Base-by-base conservation (phyloP, 2,888 invertebrate genomes). In the Disparrhopalites patrizii region DNA sequence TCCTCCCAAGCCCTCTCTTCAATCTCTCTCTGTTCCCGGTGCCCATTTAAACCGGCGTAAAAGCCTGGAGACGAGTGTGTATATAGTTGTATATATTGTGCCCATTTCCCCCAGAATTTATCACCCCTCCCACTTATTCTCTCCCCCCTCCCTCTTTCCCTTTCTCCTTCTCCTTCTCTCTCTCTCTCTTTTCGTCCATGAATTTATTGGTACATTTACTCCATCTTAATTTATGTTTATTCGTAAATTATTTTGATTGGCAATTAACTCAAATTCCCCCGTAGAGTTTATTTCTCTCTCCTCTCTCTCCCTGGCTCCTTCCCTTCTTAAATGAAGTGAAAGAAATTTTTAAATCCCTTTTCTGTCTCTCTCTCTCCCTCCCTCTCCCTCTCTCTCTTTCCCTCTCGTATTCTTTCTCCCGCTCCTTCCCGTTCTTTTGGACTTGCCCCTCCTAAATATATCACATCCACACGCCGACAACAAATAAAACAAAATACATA, bases 11-110 rank as follows among this genome's bases (percentile, higher is more conserved):
- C 30, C 31, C 55, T 31, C 25, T 23, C 18, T 43, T 52, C 47
- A 51, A 55, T 57, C 63, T 58, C 60, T 40, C 51, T 36, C 36
- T 30, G 8, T 15, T 36, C 36, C 33, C 40, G 23, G n/a, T n/a
- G n/a, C n/a, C n/a, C n/a, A n/a, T n/a, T n/a, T n/a, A n/a, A n/a
- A n/a, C n/a, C n/a, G n/a, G n/a, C n/a, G n/a, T n/a, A n/a, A n/a
- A n/a, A n/a, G n/a, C n/a, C n/a, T n/a, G n/a, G n/a, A n/a, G n/a
- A n/a, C n/a, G n/a, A n/a, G n/a, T n/a, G n/a, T n/a, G n/a, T n/a
- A n/a, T n/a, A n/a, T n/a, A n/a, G n/a, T n/a, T n/a, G n/a, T n/a
- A n/a, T n/a, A n/a, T n/a, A n/a, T n/a, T n/a, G n/a, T n/a, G n/a
- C n/a, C n/a, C n/a, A n/a, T n/a, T n/a, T n/a, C n/a, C n/a, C n/a